Conservation (phyloP, 2,888 invertebrate genomes). For the Celastrina argiolus region DNA sequence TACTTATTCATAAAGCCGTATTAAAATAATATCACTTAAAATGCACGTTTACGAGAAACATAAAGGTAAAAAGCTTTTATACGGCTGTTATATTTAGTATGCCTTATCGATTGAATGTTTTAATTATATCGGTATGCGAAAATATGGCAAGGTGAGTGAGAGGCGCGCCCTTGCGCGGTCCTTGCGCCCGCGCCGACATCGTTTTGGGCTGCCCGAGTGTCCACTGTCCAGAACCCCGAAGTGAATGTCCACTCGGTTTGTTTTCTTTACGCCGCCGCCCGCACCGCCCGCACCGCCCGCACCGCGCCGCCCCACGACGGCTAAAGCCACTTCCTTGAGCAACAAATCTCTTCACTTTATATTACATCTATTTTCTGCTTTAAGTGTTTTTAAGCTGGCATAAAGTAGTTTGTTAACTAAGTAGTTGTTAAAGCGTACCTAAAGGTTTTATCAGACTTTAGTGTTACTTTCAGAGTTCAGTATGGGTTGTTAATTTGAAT, state of each 20-base stretch:
- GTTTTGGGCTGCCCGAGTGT: conserved; percentile 47
- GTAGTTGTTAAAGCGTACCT: neutral
- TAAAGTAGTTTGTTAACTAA: conserved; percentile 5
- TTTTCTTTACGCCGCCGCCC: conserved; percentile 33
- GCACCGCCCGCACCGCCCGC: conserved; percentile 24
- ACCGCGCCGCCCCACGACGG: conserved; percentile 20
- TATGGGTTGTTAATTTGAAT: neutral
- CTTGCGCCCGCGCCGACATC: conserved; percentile 55
- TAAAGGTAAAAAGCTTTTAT: conserved; percentile 2
- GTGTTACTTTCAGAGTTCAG: neutral
- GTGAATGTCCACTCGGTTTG: conserved; percentile 54
- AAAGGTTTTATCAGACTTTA: neutral
- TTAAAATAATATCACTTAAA: neutral
- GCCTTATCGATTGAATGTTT: conserved; percentile 47
- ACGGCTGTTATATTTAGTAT: conserved; percentile 28
- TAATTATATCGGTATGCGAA: conserved; percentile 59
- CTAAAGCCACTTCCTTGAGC: conserved; percentile 5
- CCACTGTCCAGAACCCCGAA: conserved; percentile 48
- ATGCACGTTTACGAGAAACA: neutral
- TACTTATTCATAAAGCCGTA: neutral
- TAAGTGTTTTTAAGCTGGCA: neutral
- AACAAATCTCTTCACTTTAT: conserved; percentile 9
- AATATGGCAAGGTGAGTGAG: conserved; percentile 64
- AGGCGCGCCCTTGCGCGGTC: conserved; percentile 71
- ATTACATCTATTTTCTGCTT: conserved; percentile 4